Percentiles rank a stretch among this genome's conserved stretches.
These are phyloP conservation scores for Sanderia malayensis DNA, from an alignment of 30 jellyfish, hydroid and myxozoan genomes.

Conservation along the genomic window DNA sequence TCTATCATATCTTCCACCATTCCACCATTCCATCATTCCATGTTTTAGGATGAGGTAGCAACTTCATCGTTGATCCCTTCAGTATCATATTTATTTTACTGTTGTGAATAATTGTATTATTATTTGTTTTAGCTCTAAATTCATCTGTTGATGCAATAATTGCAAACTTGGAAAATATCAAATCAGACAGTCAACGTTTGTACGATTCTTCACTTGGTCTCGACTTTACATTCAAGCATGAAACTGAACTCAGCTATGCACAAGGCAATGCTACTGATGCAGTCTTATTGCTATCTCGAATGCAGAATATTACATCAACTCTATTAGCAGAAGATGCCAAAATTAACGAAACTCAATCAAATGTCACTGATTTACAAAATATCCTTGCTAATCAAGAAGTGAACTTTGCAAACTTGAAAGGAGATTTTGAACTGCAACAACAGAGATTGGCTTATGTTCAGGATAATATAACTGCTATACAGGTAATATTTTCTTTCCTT, in stretches of 20 bases:
- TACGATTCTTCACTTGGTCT: slow-evolving; percentile 20
- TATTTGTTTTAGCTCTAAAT: slow-evolving; percentile 41
- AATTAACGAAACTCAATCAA: not conserved
- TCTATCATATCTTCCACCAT: too few species aligned
- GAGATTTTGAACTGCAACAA: not conserved
- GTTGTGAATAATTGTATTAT: too few species aligned
- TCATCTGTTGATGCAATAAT: slow-evolving; percentile 11
- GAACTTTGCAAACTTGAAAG: not conserved
- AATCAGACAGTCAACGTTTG: slow-evolving; percentile 4
- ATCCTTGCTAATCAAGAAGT: not conserved
- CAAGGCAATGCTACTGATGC: slow-evolving; percentile 47
- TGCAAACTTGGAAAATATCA: not conserved
- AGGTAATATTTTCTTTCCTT: not conserved
- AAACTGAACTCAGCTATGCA: slow-evolving; percentile 15
- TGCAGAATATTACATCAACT: not conserved
- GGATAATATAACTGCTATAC: not conserved
- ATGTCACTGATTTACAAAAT: slow-evolving; percentile 3
- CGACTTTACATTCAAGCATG: slow-evolving; percentile 20
- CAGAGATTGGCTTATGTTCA: not conserved
- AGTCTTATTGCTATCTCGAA: slow-evolving; percentile 6
- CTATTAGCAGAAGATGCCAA: slow-evolving; percentile 9
- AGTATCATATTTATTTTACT: too few species aligned
- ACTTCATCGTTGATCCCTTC: too few species aligned
- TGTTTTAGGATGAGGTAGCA: too few species aligned
- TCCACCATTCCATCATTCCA: not conserved